phyloP scores from a whole-genome alignment of 1,140 invertebrate genomes.

The Drosophila repleta region DNA sequence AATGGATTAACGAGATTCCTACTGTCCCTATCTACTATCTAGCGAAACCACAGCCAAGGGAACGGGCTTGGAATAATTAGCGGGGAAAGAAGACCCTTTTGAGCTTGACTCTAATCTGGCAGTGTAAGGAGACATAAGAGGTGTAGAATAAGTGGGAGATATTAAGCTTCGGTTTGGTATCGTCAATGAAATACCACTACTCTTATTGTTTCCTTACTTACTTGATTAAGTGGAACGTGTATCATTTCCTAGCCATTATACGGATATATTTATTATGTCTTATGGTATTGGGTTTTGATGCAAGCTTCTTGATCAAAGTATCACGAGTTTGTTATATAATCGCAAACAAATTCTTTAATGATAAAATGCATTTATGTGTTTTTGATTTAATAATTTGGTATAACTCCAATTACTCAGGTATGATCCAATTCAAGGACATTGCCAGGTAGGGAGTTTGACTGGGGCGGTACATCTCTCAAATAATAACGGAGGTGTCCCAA shows the following conservation, averaged over 20 bases:
- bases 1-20: too few species aligned
- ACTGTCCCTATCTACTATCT: too few species aligned
- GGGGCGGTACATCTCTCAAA: constrained; percentile 91
- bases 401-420: constrained; percentile 57
- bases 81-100: too few species aligned
- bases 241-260: constrained; percentile 50
- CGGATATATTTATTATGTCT: constrained; percentile 48
- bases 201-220: constrained; percentile 87
- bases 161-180: constrained; percentile 38
- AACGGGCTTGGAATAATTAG: too few species aligned
- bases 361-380: neutral
- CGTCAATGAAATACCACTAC: constrained; percentile 88
- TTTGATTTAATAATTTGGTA: constrained; percentile 25
- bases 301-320: constrained; percentile 51
- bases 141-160: constrained; percentile 70
- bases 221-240: constrained; percentile 85
- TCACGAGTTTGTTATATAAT: constrained; percentile 55
- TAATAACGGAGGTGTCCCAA: constrained; percentile 94
- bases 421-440: constrained; percentile 87
- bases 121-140: constrained; percentile 24
- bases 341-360: constrained; percentile 20
- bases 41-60: too few species aligned
- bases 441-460: constrained; percentile 84
- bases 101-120: constrained; percentile 8
- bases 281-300: constrained; percentile 54